Evolutionary conservation across 2,888 invertebrate species (phyloP).

Genomic region (Leptinotarsa tumamoca): DNA sequence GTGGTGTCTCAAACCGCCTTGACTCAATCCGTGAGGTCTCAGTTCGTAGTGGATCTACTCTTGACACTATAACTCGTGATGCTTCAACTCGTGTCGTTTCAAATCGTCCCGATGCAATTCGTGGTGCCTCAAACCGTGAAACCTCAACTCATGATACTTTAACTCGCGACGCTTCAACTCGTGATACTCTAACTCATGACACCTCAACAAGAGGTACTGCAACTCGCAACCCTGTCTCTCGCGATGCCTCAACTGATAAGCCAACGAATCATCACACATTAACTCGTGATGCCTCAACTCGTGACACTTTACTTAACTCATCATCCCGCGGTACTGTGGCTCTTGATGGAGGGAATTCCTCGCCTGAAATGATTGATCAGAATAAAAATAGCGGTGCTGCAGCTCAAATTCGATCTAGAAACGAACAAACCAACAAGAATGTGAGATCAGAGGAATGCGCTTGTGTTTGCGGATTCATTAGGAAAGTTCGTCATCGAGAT

Average conservation of each 20-base stretch:
- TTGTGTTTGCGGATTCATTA: constrained; percentile 1
- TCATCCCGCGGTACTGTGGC: too few relatives aligned
- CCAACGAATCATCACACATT: background rate
- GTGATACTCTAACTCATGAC: background rate
- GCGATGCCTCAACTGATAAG: background rate
- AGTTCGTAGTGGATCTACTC: background rate
- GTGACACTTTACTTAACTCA: background rate
- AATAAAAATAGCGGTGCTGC: background rate
- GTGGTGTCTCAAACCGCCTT: background rate
- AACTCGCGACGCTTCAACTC: background rate
- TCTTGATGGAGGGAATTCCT: background rate
- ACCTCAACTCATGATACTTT: background rate
- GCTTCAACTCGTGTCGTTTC: background rate
- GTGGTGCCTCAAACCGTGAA: too few relatives aligned
- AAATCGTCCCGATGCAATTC: too few relatives aligned
- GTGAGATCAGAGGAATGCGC: background rate
- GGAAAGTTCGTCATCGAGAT: background rate
- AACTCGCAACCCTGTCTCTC: background rate
- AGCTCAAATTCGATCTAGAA: background rate
- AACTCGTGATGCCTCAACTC: background rate
- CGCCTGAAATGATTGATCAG: background rate
- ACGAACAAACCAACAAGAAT: background rate
- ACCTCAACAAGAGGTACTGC: background rate
- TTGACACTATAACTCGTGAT: background rate
- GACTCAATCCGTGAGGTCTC: background rate